Evolutionary conservation across 2,797 vertebrate species (phyloP), one percentile per base, ranked within the genome.

Genomic region (Enteromius thamalakanensis): DNA sequence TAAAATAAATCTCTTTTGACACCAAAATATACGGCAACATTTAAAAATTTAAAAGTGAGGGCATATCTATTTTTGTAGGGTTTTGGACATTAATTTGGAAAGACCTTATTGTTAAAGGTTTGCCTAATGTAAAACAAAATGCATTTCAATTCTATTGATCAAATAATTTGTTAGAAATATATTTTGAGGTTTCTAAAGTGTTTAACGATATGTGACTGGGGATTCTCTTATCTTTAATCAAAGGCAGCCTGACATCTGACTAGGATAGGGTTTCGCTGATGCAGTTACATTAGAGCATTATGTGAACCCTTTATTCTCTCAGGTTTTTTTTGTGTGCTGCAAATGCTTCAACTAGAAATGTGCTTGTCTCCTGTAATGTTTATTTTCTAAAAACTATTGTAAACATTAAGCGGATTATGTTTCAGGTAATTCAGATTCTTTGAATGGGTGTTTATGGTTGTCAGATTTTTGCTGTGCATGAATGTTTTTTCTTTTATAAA

Each of bases 31-130:
- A 19, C 14, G 84, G 29, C 47, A 68, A 77, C n/a, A 32, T 23
- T 19, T 79, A 58, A 60, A 84, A 71, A 78, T 82, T 70, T 81
- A 79, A 84, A 81, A 26, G 71, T 68, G 60, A 62, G 53, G 42
- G 40, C 60, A 85, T 80, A 80, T 88, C 68, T 88, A 88, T 88
- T 88, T 88, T 88, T 88, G 76, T 88, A 86, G 74, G 67, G 55
- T 87, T 86, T 87, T 85, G 67, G 60, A 86, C 23, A 83, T 45
- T 79, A 49, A 64, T 75, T 34, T 76, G 37, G 37, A 53, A 82
- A 29, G 76, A 72, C 69, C 10, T 53, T 80, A 72, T 81, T 77
- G 65, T 77, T 82, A 47, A 83, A 74, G 45, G 40, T 53, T 81
- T 84, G 62, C 62, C 60, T 51, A 32, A n/a, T 86, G 60, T 71